Evolutionary conservation across 1,140 invertebrate species (phyloP), one percentile per base, ranked within the genome.

Genomic region (Agrilus planipennis): DNA sequence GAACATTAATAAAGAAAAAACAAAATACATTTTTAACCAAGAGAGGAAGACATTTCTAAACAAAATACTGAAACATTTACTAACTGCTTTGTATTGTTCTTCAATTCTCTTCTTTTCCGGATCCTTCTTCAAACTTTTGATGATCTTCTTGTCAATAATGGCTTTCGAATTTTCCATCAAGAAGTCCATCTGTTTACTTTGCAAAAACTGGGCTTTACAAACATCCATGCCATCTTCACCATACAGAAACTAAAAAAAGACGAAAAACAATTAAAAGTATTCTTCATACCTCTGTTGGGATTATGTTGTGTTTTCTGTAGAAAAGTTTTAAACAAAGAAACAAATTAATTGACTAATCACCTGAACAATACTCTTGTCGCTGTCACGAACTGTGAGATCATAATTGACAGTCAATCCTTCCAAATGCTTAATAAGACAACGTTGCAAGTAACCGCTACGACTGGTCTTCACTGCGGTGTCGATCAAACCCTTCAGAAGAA

Each of bases 211-310:
- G 7, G 81, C 79, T 62, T 88, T 89, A 0, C 76, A 64, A 31
- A 97, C 80, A 60, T 99, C 95, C 31, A 98, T 66, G 1, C 94
- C 92, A 69, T 99, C 96, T 71, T 99, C 95, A 2, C 96, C 96
- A 61, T 98, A 99, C n/a, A 79, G 69, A 61, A 89, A 93, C 69
- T 80, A 47, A 12, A 49, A 31, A 19, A n/a, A n/a, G n/a, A 42
- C n/a, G n/a, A n/a, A 14, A 11, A 31, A 6, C 12, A 14, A 31
- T 31, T 6, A 31, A 6, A 5, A 31, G 12, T 16, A 11, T 21
- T 14, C 15, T 16, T 23, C n/a, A n/a, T n/a, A n/a, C 9, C 17
- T 40, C 25, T 32, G 7, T n/a, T 20, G 4, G 20, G 9, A 3
- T 17, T 25, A 7, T 25, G 22, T 25, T 6, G 22, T 25, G 22